phyloP scores from a whole-genome alignment of 2,888 invertebrate genomes.

The Pyrgus malvae region DNA sequence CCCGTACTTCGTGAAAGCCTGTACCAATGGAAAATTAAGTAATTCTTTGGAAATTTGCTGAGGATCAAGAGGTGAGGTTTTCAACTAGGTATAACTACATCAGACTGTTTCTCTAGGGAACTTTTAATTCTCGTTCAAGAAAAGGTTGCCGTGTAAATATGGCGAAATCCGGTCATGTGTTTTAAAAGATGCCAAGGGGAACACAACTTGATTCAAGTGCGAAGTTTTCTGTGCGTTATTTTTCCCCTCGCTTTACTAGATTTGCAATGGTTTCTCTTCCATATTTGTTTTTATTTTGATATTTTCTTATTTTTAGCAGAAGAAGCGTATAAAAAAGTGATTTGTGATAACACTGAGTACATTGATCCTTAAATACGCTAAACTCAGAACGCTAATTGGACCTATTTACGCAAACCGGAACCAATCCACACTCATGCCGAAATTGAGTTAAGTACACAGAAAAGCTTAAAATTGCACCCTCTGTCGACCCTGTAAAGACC shows the following conservation, averaged over 20 bases:
- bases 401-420: too few relatives aligned
- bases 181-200: background rate
- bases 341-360: too few relatives aligned
- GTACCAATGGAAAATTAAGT: background rate
- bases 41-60: background rate
- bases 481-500: too few relatives aligned
- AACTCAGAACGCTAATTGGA: too few relatives aligned
- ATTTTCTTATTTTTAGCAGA: too few relatives aligned
- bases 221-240: background rate
- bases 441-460: too few relatives aligned
- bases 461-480: too few relatives aligned
- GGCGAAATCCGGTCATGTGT: background rate
- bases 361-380: too few relatives aligned
- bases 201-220: background rate
- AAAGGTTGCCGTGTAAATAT: background rate
- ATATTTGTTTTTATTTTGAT: too few relatives aligned
- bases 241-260: background rate
- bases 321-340: too few relatives aligned
- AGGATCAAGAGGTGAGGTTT: background rate
- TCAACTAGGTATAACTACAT: background rate
- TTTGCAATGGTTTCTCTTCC: background rate
- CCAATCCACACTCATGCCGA: too few relatives aligned
- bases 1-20: background rate
- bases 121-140: background rate
- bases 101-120: background rate